These are phyloP conservation scores for Eurystomus glaucurus DNA, from an alignment of 2,797 vertebrate genomes.

Conservation along the genomic window DNA sequence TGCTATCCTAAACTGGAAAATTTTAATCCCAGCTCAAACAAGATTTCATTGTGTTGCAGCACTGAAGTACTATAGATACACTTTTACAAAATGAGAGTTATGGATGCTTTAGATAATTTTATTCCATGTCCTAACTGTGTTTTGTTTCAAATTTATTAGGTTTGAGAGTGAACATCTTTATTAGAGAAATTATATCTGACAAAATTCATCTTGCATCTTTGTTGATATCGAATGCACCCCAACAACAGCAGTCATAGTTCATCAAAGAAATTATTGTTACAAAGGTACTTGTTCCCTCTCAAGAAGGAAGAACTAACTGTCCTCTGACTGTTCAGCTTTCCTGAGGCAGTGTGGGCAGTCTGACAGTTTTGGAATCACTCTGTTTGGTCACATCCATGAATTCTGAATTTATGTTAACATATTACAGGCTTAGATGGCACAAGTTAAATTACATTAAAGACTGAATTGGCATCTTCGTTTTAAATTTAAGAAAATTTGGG, in stretches of 20 bases:
- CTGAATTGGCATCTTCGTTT: not conserved
- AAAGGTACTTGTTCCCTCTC: not conserved
- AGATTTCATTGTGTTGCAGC: not conserved
- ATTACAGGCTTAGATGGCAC: not conserved
- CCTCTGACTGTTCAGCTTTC: not conserved
- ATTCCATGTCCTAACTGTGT: not conserved
- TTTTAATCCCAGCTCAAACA: constrained; percentile 25
- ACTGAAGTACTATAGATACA: not conserved
- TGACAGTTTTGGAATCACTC: not conserved
- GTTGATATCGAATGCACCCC: not conserved
- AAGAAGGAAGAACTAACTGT: not conserved
- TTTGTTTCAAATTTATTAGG: constrained; percentile 9
- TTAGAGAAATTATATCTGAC: not conserved
- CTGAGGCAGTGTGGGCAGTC: not conserved
- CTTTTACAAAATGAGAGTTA: not conserved
- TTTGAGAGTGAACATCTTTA: not conserved
- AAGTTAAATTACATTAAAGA: not conserved
- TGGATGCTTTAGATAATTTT: not conserved
- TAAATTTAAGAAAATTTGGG: not conserved
- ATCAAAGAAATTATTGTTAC: not conserved
- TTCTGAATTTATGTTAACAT: not conserved
- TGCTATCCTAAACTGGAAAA: constrained; percentile 1
- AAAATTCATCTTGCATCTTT: not conserved
- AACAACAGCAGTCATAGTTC: not conserved
- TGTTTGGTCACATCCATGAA: fast-evolving